Base-by-base conservation (phyloP, 2,797 vertebrate genomes). In the Champsocephalus esox region DNA sequence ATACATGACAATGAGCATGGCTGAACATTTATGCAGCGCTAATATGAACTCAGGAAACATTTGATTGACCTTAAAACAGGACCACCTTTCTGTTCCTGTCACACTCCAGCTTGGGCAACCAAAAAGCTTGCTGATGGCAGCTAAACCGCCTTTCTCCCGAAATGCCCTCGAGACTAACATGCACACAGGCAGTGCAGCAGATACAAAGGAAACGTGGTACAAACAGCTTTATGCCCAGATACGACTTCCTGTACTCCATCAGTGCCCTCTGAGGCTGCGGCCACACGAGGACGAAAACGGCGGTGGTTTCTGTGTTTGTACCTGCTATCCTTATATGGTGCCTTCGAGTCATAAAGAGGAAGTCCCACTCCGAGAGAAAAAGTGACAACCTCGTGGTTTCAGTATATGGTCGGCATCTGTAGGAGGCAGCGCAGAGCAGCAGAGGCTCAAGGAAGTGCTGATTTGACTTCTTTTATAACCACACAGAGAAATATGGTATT, bases 271-370 rank as follows among this genome's bases (percentile, higher is more conserved):
- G 19, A 28, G 63, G 21, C 49, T 14, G 34, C 59, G 21, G 21
- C 21, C 21, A 21, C 21, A 21, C 21, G 21, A 21, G 21, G 21
- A 21, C 21, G 21, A 2, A 21, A 21, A 38, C 4, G 21, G 19
- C 7, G 24, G 17, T 16, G 49, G 8, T 46, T 54, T 68, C 21
- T 41, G 34, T 43, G 70, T 55, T 57, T 67, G 9, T 82, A 91
- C 91, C 85, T 90, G 88, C 55, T 12, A 49, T 70, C 92, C 91
- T 91, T 93, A 92, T 92, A 92, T 91, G 92, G 92, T 81, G 73
- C 61, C 78, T 17, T n/a, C 4, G 50, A 45, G 64, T 74, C 81
- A 58, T 60, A 75, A 72, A 68, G 62, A 90, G 91, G 88, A 92
- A 90, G 89, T 88, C 63, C 62, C 67, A 68, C 12, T 77, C 12